Evolutionary conservation across 1,140 invertebrate species (phyloP).

Genomic region (Leptinotarsa texana): DNA sequence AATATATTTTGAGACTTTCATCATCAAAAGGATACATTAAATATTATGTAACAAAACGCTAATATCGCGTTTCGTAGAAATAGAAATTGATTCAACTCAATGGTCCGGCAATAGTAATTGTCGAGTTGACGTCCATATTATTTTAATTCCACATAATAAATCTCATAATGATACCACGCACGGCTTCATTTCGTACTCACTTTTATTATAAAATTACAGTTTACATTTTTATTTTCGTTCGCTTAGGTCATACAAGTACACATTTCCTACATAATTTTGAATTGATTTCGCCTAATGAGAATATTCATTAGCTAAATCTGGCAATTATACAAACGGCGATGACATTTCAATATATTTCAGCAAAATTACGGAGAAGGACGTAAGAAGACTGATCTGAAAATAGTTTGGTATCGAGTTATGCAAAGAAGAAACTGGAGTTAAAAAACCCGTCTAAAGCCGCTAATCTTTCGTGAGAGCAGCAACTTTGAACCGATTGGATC

Average conservation of each 20-base stretch:
- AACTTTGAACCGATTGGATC: no score
- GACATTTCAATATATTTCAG: neutral
- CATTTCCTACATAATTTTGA: conserved; percentile 17
- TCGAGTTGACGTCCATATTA: conserved; percentile 23
- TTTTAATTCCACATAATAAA: conserved; percentile 24
- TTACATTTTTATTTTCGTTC: neutral
- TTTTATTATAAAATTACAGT: conserved; percentile 19
- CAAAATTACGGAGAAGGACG: neutral
- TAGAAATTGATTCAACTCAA: conserved; percentile 6
- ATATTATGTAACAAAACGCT: neutral
- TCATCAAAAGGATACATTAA: neutral
- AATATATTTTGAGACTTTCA: neutral
- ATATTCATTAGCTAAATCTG: neutral
- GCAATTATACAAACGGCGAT: neutral
- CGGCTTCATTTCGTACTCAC: conserved; percentile 11
- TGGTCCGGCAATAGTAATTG: neutral
- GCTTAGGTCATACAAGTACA: conserved; percentile 4
- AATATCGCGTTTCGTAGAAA: conserved; percentile 16
- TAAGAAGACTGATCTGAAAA: neutral
- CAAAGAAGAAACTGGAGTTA: neutral
- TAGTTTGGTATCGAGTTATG: neutral
- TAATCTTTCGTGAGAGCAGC: no score
- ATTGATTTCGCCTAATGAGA: conserved; percentile 6
- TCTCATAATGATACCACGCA: conserved; percentile 19
- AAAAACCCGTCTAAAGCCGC: neutral